Evolutionary conservation across 1,140 invertebrate genomes (phyloP).

Genomic region (Drosophila varians): DNA sequence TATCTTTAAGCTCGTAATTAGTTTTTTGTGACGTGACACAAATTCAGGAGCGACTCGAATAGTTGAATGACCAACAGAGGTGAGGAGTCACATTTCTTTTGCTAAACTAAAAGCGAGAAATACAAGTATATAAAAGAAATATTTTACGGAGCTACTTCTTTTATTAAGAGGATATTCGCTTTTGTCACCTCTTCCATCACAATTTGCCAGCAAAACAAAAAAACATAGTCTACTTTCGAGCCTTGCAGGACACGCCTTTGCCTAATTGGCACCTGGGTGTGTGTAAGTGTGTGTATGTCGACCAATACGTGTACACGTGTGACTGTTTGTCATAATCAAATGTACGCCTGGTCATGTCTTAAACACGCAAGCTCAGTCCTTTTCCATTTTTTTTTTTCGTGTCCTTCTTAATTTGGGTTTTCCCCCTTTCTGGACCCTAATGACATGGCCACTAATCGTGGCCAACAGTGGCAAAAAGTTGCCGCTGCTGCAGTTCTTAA

Average conservation of each 20-base stretch:
- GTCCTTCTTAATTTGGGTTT: not conserved
- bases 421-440: conserved; percentile 41
- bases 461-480: conserved; percentile 34
- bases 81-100: too few relatives aligned
- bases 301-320: conserved; percentile 8
- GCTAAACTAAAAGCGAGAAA: not conserved
- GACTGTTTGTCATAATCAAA: conserved; percentile 74
- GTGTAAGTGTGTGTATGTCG: not conserved
- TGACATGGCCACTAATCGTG: conserved; percentile 63
- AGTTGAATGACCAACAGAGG: conserved; percentile 26
- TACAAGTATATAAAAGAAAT: not conserved
- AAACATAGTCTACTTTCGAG: conserved; percentile 53
- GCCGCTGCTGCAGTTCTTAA: conserved; percentile 68
- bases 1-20: conserved; percentile 54
- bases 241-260: conserved; percentile 63
- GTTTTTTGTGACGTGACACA: conserved; percentile 64
- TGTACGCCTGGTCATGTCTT: conserved; percentile 56
- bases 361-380: conserved; percentile 65
- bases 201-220: conserved; percentile 12
- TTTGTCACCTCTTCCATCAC: not conserved
- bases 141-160: too few relatives aligned
- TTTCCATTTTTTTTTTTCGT: not conserved
- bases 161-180: not conserved
- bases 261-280: conserved; percentile 47
- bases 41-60: conserved; percentile 37